These are phyloP conservation scores for Austrolebias charrua DNA, from an alignment of 2,797 vertebrate genomes.

Conservation along the genomic window DNA sequence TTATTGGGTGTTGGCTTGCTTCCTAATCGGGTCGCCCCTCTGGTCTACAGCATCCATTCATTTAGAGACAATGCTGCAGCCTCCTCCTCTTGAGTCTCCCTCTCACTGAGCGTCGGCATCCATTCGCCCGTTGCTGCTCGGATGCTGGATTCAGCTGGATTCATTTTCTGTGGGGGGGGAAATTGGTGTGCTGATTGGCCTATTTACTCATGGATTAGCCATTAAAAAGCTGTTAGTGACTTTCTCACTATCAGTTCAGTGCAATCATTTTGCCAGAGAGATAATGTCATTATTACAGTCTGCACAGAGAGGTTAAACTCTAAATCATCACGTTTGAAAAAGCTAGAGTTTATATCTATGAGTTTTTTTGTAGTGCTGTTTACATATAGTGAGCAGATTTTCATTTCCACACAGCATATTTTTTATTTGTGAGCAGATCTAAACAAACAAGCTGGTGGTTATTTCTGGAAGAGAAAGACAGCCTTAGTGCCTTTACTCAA, in stretches of 20 bases:
- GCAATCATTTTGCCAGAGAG: constrained; percentile 70
- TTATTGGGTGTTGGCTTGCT: constrained; percentile 64
- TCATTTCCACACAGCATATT: constrained; percentile 22
- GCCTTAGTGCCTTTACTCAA: constrained; percentile 33
- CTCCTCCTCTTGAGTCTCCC: constrained; percentile 48
- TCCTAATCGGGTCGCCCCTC: constrained; percentile 64
- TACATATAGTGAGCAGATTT: constrained; percentile 22
- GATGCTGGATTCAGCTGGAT: constrained; percentile 63
- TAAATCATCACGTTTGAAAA: constrained; percentile 53
- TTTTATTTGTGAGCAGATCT: constrained; percentile 34
- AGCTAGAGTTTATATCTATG: constrained; percentile 27
- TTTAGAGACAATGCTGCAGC: constrained; percentile 65
- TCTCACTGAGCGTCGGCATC: constrained; percentile 49
- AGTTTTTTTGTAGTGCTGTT: constrained; percentile 41
- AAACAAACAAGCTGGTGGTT: constrained; percentile 45
- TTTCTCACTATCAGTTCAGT: constrained; percentile 69
- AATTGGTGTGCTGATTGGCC: constrained; percentile 75
- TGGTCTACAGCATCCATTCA: constrained; percentile 62
- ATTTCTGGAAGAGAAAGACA: constrained; percentile 56
- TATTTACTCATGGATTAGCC: constrained; percentile 80
- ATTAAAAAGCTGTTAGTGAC: constrained; percentile 82
- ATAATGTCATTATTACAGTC: constrained; percentile 75
- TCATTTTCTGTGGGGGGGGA: constrained; percentile 73
- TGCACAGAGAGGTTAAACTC: constrained; percentile 68
- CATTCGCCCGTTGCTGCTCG: constrained; percentile 58